These are phyloP conservation scores for Drosophila saltans DNA, from an alignment of 1,140 invertebrate species.

Conservation along the genomic window DNA sequence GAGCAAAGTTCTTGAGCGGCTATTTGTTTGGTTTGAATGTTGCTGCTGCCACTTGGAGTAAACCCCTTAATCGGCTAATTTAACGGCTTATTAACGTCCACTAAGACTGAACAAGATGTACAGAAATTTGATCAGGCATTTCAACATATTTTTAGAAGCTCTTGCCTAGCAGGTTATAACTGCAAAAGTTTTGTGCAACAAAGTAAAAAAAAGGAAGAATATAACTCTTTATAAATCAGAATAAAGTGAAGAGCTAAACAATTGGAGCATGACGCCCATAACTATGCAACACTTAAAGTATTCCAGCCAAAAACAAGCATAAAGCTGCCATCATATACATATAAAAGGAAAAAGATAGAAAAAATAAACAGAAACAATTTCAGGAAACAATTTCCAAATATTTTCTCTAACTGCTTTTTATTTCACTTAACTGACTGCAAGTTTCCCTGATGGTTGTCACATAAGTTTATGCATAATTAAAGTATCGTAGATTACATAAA, in stretches of 20 bases:
- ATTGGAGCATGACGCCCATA: slow-evolving; percentile 17
- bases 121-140: too few species aligned
- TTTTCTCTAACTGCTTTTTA: slow-evolving; percentile 20
- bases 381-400: slow-evolving; percentile 2
- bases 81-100: slow-evolving; percentile 74
- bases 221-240: too few species aligned
- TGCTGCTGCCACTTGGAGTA: slow-evolving; percentile 4
- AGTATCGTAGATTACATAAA: too few species aligned
- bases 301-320: slow-evolving; percentile 4
- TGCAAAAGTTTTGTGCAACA: slow-evolving; percentile 6
- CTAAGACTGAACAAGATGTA: slow-evolving; percentile 23
- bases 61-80: slow-evolving; percentile 67
- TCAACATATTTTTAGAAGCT: too few species aligned
- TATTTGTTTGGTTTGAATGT: background rate
- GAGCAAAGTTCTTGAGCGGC: slow-evolving; percentile 15
- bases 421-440: background rate
- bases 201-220: background rate
- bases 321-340: background rate
- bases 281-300: slow-evolving; percentile 25
- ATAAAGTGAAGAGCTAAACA: background rate
- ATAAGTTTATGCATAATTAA: too few species aligned
- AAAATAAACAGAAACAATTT: slow-evolving; percentile 1
- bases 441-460: too few species aligned
- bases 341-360: background rate
- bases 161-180: slow-evolving; percentile 3